Evolutionary conservation across 2,797 vertebrate species (phyloP), one percentile per base, ranked within the genome.

Genomic region (Intellagama lesueurii): DNA sequence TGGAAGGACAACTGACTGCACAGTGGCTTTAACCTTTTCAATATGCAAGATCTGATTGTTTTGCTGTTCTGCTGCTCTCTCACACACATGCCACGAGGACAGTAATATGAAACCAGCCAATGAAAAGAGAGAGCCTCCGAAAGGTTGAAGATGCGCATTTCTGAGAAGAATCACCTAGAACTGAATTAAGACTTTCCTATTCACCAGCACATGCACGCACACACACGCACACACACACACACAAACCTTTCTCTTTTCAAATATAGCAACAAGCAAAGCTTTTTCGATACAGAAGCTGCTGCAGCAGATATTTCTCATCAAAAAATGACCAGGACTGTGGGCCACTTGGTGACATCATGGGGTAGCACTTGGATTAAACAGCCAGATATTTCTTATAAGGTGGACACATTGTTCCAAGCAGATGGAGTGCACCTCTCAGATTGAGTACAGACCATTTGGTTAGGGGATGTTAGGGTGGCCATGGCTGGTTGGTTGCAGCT

Each of bases 11-110:
- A 89, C 86, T 79, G 88, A 91, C 77, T 76, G 84, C 60, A 19
- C 68, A 14, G 6, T 73, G 68, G 84, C 87, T 56, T 79, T 96
- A 93, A 96, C 95, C 95, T 96, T 96, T 96, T 96, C 95, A 95
- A 75, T 94, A 95, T 95, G 94, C 93, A 22, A 1, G 83, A 79
- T 94, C 95, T 94, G 94, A 96, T 95, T 95, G 95, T 93, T 94
- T 94, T 73, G 35, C 88, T 86, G 52, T 85, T 90, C 85, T 68
- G 76, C 89, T 77, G 83, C 90, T 93, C 86, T 94, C 92, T 94
- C 92, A 87, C 79, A 92, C 87, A 89, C 91, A 85, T 83, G 91
- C 91, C 93, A 86, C 52, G 7, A 80, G 90, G 91, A 88, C 90
- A 95, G 93, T 94, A 94, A 95, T 95, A 95, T 84, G 77, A 92